Percentiles rank a stretch among this genome's conserved stretches.
These are phyloP conservation scores for Sarcophaga carnaria DNA, from an alignment of 2,888 invertebrate genomes.

Conservation along the genomic window DNA sequence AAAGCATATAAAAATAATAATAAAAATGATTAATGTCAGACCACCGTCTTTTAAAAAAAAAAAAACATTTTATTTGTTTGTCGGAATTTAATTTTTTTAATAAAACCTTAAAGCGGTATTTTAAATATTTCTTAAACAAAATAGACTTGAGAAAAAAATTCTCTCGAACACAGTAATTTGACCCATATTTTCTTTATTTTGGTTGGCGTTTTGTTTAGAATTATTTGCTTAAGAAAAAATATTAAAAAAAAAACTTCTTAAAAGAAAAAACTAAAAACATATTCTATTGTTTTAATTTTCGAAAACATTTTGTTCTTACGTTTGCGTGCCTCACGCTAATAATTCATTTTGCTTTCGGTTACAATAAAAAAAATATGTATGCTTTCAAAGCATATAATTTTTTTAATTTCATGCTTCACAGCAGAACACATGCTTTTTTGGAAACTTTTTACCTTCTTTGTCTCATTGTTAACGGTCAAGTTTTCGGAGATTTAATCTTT, in stretches of 20 bases:
- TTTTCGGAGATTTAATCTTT: not conserved
- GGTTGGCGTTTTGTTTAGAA: not conserved
- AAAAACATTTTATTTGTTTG: conserved; percentile 9
- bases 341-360: conserved; percentile 21
- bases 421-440: conserved; percentile 2
- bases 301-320: not conserved
- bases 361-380: not conserved
- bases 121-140: not conserved
- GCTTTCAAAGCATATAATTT: not conserved
- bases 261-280: not conserved
- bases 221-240: not conserved
- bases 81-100: conserved; percentile 6
- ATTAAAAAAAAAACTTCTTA: not conserved
- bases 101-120: conserved; percentile 17
- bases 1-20: conserved; percentile 18
- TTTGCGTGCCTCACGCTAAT: conserved; percentile 57
- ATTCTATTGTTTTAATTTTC: conserved; percentile 19
- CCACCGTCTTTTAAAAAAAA: conserved; percentile 19
- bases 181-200: conserved; percentile 29
- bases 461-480: conserved; percentile 25
- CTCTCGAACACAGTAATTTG: conserved; percentile 19
- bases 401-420: conserved; percentile 19
- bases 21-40: conserved; percentile 31
- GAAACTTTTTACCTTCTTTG: not conserved
- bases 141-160: conserved; percentile 17